Conservation (phyloP, 2,113 vertebrate species). For the Aspidoscelis tigris region DNA sequence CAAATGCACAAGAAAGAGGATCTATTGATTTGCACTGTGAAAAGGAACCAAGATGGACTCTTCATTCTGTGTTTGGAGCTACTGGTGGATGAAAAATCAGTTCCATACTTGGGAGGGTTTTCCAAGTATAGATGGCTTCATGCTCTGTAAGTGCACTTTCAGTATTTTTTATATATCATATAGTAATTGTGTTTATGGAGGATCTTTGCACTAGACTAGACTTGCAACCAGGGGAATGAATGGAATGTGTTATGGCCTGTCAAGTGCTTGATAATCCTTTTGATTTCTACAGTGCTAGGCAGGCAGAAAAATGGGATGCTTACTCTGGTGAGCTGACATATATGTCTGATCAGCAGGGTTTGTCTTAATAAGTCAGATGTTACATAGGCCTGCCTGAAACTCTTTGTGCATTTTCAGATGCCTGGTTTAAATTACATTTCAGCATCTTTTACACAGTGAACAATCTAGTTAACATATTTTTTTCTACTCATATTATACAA, state of each 20-base stretch:
- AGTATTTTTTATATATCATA: not conserved
- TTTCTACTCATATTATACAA: not conserved
- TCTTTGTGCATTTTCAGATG: not conserved
- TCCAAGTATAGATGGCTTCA: not conserved
- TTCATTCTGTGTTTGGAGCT: constrained; percentile 38
- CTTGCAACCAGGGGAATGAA: not conserved
- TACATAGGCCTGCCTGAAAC: not conserved
- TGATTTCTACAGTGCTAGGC: not conserved
- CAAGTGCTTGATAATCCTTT: not conserved
- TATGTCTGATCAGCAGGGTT: not conserved
- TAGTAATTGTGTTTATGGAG: not conserved
- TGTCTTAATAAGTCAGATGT: not conserved
- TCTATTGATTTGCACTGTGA: constrained; percentile 31
- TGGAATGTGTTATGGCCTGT: not conserved
- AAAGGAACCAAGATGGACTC: constrained; percentile 38
- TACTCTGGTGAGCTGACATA: not conserved
- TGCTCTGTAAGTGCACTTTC: not conserved
- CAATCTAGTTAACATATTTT: not conserved
- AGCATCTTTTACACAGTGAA: not conserved
- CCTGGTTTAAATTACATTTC: not conserved
- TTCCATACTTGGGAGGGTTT: not conserved
- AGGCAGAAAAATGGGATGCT: not conserved
- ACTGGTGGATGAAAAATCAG: not conserved
- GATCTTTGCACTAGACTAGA: too few relatives aligned
- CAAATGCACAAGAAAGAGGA: constrained; percentile 69